Conservation (phyloP, 1,140 invertebrate genomes). For the Parasteatoda tepidariorum region DNA sequence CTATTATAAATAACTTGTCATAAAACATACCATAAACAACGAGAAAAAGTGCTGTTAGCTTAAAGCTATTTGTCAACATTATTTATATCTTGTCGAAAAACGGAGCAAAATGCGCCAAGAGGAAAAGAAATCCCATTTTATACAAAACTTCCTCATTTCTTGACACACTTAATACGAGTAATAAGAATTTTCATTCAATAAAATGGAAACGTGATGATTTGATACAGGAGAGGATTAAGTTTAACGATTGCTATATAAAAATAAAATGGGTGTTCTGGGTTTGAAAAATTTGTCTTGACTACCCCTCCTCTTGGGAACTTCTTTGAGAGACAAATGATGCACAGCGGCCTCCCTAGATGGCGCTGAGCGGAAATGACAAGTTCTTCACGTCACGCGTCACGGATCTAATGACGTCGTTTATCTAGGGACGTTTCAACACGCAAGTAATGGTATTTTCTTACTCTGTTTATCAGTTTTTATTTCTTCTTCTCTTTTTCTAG, state of each 20-base stretch:
- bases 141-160: too few relatives aligned
- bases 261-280: background rate
- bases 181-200: too few relatives aligned
- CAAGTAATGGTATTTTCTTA: slow-evolving; percentile 47
- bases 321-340: slow-evolving; percentile 39
- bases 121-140: too few relatives aligned
- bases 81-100: too few relatives aligned
- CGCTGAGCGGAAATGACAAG: slow-evolving; percentile 60
- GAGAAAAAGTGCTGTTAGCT: too few relatives aligned
- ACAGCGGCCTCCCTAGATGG: slow-evolving; percentile 36
- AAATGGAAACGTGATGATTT: background rate
- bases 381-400: slow-evolving; percentile 59
- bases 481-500: background rate
- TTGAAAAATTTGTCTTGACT: background rate
- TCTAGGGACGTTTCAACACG: slow-evolving; percentile 51
- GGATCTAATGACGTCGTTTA: slow-evolving; percentile 58
- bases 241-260: background rate
- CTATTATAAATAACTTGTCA: too few relatives aligned
- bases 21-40: too few relatives aligned
- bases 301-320: background rate
- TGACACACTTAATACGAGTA: too few relatives aligned
- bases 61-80: too few relatives aligned
- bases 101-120: too few relatives aligned
- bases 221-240: background rate
- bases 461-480: slow-evolving; percentile 12